phyloP scores from a whole-genome alignment of 2,888 invertebrate genomes.

The Aleiodes testaceus region DNA sequence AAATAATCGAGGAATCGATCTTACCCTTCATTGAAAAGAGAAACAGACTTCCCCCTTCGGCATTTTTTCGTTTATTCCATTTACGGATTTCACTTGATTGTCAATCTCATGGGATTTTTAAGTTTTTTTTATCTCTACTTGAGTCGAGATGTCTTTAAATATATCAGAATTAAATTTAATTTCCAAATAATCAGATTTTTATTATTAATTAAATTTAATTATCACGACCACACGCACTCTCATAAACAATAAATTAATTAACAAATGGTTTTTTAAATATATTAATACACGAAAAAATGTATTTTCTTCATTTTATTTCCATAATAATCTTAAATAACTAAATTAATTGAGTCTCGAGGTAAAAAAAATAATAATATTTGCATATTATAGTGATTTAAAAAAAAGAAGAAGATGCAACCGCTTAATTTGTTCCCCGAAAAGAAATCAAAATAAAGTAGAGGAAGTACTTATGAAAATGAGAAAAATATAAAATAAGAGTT shows the following conservation, averaged over 20 bases:
- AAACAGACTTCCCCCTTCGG: not conserved
- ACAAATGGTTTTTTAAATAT: too few relatives aligned
- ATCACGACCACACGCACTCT: too few relatives aligned
- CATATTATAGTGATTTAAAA: not conserved
- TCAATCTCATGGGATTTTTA: slow-evolving; percentile 16
- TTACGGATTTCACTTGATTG: slow-evolving; percentile 32
- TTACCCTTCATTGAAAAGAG: slow-evolving; percentile 6
- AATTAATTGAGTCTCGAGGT: too few relatives aligned
- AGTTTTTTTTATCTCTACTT: slow-evolving; percentile 4
- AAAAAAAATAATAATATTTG: too few relatives aligned
- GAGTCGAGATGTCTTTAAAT: not conserved
- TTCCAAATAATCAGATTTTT: too few relatives aligned
- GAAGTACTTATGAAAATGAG: slow-evolving; percentile 5
- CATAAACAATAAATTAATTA: too few relatives aligned
- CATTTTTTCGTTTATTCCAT: slow-evolving; percentile 30
- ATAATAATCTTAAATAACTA: too few relatives aligned
- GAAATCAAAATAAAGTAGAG: not conserved
- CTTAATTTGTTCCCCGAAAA: slow-evolving; percentile 25
- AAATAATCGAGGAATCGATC: slow-evolving; percentile 19
- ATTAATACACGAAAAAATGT: too few relatives aligned
- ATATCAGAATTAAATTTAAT: slow-evolving; percentile 15
- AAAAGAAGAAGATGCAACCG: slow-evolving; percentile 1
- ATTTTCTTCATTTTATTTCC: too few relatives aligned
- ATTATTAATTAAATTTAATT: too few relatives aligned
- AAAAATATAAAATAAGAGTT: slow-evolving; percentile 9